These are phyloP conservation scores for Strigamia transsilvanica DNA, from an alignment of 2,888 invertebrate genomes.

Conservation along the genomic window DNA sequence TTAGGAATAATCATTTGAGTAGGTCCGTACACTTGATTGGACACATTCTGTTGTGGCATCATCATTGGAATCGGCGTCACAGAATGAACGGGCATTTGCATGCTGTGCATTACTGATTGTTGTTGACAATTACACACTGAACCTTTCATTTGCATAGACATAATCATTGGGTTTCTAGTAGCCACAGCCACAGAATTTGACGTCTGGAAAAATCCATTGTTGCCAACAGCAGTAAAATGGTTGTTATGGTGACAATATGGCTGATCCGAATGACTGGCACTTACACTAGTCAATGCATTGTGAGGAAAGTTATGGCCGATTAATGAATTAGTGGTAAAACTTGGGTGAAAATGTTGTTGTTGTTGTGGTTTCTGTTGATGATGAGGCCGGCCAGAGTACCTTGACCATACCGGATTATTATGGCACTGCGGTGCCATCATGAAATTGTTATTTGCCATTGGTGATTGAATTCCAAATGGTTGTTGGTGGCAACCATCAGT, in stretches of 20 bases:
- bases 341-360: neutral
- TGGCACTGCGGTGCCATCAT: conserved; percentile 43
- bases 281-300: neutral
- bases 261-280: neutral
- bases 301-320: neutral
- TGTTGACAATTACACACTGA: conserved; percentile 2
- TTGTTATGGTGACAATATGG: neutral
- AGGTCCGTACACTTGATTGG: conserved; percentile 18
- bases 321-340: neutral
- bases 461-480: conserved; percentile 51
- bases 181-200: neutral
- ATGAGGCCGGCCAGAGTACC: neutral
- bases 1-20: neutral
- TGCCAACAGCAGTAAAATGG: neutral
- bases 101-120: conserved; percentile 20
- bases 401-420: conserved; percentile 10
- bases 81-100: neutral
- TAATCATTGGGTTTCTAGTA: neutral
- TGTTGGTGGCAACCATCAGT: conserved; percentile 51
- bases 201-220: neutral
- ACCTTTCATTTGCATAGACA: neutral
- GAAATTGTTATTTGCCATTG: conserved; percentile 16
- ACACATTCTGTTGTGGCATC: neutral
- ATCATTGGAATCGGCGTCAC: neutral
- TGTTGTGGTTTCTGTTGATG: neutral